Evolutionary conservation across 2,888 invertebrate genomes (phyloP).

Genomic region (Heliconius cydno): DNA sequence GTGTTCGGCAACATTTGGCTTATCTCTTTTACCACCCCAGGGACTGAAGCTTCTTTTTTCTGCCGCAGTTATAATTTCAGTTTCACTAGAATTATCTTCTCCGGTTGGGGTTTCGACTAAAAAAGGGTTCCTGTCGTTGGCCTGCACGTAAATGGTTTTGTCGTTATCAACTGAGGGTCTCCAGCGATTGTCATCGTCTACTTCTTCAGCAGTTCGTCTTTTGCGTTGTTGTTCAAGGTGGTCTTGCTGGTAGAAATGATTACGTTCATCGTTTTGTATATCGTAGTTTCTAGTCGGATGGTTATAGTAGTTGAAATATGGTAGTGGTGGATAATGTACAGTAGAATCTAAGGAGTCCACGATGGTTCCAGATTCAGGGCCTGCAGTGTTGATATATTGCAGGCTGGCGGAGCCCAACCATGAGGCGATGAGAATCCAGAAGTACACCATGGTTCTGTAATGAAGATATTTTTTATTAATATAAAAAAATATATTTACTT

Average conservation of each 20-base stretch:
- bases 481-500: not conserved
- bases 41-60: constrained; percentile 76
- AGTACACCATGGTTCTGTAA: constrained; percentile 74
- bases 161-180: constrained; percentile 61
- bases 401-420: constrained; percentile 71
- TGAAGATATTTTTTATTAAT: constrained; percentile 26
- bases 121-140: constrained; percentile 56
- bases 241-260: constrained; percentile 52
- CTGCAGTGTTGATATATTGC: constrained; percentile 69
- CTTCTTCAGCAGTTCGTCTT: constrained; percentile 50
- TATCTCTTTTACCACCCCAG: constrained; percentile 73
- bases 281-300: constrained; percentile 51
- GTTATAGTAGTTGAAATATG: constrained; percentile 62
- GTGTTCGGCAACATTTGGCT: constrained; percentile 57
- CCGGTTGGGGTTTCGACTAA: constrained; percentile 51
- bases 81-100: constrained; percentile 58
- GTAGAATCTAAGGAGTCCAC: constrained; percentile 58
- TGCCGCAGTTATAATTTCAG: constrained; percentile 47
- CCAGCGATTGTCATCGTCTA: constrained; percentile 57
- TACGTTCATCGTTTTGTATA: constrained; percentile 50
- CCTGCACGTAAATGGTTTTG: constrained; percentile 58
- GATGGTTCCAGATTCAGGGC: constrained; percentile 55
- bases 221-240: constrained; percentile 50
- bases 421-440: constrained; percentile 70
- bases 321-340: constrained; percentile 56